phyloP scores from a whole-genome alignment of 2,113 vertebrate species.

The Cariama cristata region DNA sequence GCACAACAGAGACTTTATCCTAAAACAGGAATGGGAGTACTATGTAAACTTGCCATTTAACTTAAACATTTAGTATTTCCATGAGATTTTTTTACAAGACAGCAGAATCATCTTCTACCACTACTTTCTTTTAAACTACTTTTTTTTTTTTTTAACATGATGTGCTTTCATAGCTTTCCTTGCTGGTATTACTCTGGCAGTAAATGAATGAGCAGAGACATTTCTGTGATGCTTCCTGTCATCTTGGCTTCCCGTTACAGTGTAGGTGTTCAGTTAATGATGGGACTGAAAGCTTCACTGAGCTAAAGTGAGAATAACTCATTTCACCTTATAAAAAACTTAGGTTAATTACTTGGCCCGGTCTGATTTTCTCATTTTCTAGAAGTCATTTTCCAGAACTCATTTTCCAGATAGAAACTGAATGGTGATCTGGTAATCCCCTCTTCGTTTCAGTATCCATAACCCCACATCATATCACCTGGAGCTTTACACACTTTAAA shows the following conservation, averaged over 20 bases:
- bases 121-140: background rate
- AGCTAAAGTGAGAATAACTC: background rate
- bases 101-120: background rate
- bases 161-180: background rate
- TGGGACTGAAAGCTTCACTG: background rate
- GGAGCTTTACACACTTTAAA: background rate
- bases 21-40: background rate
- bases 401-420: constrained; percentile 37
- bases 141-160: background rate
- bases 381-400: constrained; percentile 48
- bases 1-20: background rate
- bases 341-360: constrained; percentile 58
- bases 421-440: background rate
- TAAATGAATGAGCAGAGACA: background rate
- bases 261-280: constrained; percentile 13
- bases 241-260: background rate
- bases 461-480: background rate
- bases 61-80: background rate
- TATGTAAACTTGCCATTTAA: background rate
- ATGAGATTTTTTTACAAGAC: background rate
- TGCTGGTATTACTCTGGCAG: background rate
- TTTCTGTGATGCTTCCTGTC: background rate
- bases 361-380: constrained; percentile 45
- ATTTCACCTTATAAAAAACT: background rate
- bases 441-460: background rate